Conservation (phyloP, 1,140 invertebrate species). For the Cecropterus lyciades region DNA sequence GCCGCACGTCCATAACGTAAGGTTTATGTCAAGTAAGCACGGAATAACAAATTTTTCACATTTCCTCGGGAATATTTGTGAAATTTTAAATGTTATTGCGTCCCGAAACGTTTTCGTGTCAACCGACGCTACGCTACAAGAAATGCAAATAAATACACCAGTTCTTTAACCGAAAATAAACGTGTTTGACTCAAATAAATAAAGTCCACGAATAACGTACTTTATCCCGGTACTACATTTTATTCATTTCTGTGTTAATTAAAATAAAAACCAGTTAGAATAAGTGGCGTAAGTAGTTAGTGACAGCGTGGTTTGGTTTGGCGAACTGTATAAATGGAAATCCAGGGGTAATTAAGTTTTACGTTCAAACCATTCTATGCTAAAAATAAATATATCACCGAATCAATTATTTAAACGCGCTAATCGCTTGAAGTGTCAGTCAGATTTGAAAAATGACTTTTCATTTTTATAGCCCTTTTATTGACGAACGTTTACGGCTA, state of each 20-base stretch:
- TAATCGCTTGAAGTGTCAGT: too few species aligned
- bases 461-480: too few species aligned
- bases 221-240: conserved; percentile 1
- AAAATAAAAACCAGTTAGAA: conserved; percentile 1
- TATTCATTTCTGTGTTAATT: neutral
- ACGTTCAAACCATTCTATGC: too few species aligned
- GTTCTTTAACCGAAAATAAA: conserved; percentile 20
- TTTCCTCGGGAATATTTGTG: conserved; percentile 35
- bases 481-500: too few species aligned
- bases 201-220: conserved; percentile 7
- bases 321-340: neutral
- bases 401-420: too few species aligned
- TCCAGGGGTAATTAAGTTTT: too few species aligned
- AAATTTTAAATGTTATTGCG: conserved; percentile 36
- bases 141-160: conserved; percentile 19
- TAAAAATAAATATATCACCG: too few species aligned
- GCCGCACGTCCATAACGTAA: too few species aligned
- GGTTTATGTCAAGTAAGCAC: conserved; percentile 6
- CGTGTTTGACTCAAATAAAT: conserved; percentile 18
- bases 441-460: too few species aligned
- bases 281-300: conserved; percentile 11
- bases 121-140: conserved; percentile 18
- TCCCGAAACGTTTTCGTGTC: conserved; percentile 27
- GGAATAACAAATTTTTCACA: conserved; percentile 28
- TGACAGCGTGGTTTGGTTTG: conserved; percentile 1